Base-by-base conservation (phyloP, 2,888 invertebrate genomes). In the Thumatha senex region DNA sequence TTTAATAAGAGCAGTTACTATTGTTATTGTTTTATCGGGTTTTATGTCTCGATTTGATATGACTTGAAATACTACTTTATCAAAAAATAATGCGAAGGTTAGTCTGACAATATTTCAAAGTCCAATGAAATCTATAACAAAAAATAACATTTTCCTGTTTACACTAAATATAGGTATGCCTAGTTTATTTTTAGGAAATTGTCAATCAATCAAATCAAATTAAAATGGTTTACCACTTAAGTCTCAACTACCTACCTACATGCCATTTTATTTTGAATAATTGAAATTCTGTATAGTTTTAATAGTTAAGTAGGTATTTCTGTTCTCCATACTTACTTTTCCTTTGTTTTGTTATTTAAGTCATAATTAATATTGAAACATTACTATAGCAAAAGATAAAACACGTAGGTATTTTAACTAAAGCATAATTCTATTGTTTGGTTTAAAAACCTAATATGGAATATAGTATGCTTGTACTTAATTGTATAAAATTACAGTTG, bases 401-500 rank as follows among this genome's bases (percentile, higher is more conserved):
- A 43, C 64, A 64, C 64, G 64, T n/a, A n/a, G n/a, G n/a, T 64
- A 55, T 47, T 60, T 43, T n/a, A 51, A 38, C 40, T 34, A 9
- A 34, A 42, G 38, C 34, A 39, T 49, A 31, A 36, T 29, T 40
- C 30, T 44, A 39, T 43, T 48, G 48, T 43, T 44, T 44, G 24
- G 41, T 48, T 43, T 33, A 31, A 33, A 42, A 36, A 46, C 13
- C 18, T 31, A n/a, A 5, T n/a, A 13, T 10, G 18, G 13, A 18
- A 9, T 1, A 33, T 46, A 10, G 15, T 15, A n/a, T 9, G 12
- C 14, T 41, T 41, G 36, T 35, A 30, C n/a, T 9, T 14, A 35
- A 29, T 24, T 24, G 18, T 24, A 24, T 4, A 24, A 24, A 24
- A 24, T 4, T 24, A 24, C 18, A 4, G 5, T 24, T 24, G 18